These are phyloP conservation scores for Cygnus atratus DNA, from an alignment of 2,113 vertebrate genomes.

Conservation along the genomic window DNA sequence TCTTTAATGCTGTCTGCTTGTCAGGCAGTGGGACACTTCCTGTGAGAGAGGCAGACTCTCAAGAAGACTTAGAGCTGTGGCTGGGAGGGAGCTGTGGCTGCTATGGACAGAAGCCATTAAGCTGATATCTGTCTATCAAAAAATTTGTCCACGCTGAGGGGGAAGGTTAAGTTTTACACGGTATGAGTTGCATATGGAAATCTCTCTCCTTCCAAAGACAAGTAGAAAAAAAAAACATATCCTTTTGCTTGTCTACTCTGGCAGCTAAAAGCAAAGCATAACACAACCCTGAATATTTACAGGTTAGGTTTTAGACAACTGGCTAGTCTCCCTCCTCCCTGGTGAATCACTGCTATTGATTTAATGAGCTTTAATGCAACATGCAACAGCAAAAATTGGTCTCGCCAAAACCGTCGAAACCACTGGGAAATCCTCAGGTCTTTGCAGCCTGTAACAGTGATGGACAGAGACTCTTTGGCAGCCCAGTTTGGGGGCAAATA, in stretches of 20 bases:
- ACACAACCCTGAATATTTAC: neutral
- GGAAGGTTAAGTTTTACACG: neutral
- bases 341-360: constrained; percentile 17
- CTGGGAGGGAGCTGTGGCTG: neutral
- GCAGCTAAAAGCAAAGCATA: constrained; percentile 36
- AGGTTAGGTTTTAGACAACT: constrained; percentile 15
- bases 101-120: neutral
- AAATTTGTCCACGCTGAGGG: neutral
- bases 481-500: neutral
- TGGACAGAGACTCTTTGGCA: neutral
- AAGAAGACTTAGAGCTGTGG: neutral
- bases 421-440: constrained; percentile 12
- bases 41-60: neutral
- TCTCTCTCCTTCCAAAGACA: neutral
- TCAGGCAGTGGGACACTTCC: neutral
- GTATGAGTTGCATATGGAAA: neutral
- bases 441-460: neutral
- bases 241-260: neutral
- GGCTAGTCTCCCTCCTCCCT: neutral
- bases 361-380: neutral
- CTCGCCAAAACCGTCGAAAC: constrained; percentile 14
- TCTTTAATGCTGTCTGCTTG: neutral
- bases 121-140: neutral
- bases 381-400: neutral
- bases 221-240: neutral